Conservation (phyloP, 2,113 vertebrate species). For the Craseonycteris thonglongyai region DNA sequence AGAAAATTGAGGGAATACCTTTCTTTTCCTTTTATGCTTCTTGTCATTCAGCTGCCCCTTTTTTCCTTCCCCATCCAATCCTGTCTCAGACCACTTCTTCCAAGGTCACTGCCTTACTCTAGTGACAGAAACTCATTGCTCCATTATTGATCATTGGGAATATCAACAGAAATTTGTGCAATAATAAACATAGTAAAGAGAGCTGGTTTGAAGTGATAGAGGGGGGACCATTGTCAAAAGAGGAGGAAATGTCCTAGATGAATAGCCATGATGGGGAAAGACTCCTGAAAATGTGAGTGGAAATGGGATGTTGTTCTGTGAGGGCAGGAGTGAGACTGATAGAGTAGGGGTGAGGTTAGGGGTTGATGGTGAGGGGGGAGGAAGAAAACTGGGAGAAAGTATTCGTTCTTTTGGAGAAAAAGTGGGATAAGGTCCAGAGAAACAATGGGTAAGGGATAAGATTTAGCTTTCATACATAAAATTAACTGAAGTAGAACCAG, state of each 20-base stretch:
- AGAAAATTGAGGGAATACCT: background rate
- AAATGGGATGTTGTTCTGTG: background rate
- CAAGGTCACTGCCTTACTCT: background rate
- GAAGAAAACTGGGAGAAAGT: background rate
- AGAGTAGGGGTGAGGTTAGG: accelerated
- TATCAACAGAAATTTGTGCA: background rate
- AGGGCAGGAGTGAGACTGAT: background rate
- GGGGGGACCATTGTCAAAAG: background rate
- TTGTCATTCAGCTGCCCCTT: background rate
- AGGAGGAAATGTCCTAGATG: background rate
- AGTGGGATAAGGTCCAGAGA: background rate
- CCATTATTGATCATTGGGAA: background rate
- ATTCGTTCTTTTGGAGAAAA: background rate
- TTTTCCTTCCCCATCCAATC: background rate
- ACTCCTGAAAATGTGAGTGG: background rate
- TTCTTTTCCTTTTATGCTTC: background rate
- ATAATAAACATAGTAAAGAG: background rate
- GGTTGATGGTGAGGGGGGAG: background rate
- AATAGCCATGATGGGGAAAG: background rate
- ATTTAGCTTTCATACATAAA: background rate
- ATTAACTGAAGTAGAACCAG: background rate
- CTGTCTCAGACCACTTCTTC: background rate
- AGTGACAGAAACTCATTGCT: background rate
- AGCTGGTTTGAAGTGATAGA: background rate
- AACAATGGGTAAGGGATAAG: slow-evolving; percentile 35